These are phyloP conservation scores for Danaus chrysippus DNA, from an alignment of 2,888 invertebrate genomes.

Conservation along the genomic window DNA sequence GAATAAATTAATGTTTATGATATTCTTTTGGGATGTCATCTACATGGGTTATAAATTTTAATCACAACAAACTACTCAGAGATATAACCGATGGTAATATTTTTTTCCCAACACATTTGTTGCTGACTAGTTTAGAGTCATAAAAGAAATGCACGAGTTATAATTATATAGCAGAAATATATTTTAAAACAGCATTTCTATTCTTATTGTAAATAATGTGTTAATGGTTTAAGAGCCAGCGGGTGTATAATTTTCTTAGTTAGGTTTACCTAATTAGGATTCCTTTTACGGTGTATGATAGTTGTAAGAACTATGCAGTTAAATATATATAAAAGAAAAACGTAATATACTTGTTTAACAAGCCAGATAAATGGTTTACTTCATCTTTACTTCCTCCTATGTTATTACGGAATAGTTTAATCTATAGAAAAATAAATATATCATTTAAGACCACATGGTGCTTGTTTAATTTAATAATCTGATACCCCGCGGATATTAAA, in stretches of 20 bases:
- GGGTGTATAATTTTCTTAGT: slow-evolving; percentile 14
- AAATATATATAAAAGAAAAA: slow-evolving; percentile 1
- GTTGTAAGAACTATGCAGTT: neutral
- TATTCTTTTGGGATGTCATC: too few species aligned
- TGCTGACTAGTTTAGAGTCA: neutral
- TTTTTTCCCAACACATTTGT: neutral
- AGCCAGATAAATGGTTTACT: slow-evolving; percentile 9
- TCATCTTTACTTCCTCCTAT: slow-evolving; percentile 26
- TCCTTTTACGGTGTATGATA: slow-evolving; percentile 16
- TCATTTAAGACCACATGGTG: slow-evolving; percentile 23
- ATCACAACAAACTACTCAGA: too few species aligned
- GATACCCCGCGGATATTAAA: slow-evolving; percentile 22
- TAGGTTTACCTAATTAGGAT: slow-evolving; percentile 19
- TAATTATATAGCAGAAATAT: slow-evolving; percentile 16
- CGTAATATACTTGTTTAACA: slow-evolving; percentile 13
- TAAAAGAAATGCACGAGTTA: slow-evolving; percentile 8
- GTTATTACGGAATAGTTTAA: slow-evolving; percentile 18
- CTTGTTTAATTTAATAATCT: slow-evolving; percentile 22
- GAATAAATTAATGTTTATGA: too few species aligned
- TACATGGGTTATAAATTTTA: too few species aligned
- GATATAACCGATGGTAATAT: too few species aligned
- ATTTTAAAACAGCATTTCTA: slow-evolving; percentile 12
- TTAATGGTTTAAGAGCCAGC: slow-evolving; percentile 19
- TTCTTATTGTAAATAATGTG: slow-evolving; percentile 22
- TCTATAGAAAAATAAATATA: slow-evolving; percentile 26